A percentile compares a stretch with the other conserved stretches of the same genome.
Conservation (phyloP, 2,888 invertebrate species). For the Deilephila porcellus region DNA sequence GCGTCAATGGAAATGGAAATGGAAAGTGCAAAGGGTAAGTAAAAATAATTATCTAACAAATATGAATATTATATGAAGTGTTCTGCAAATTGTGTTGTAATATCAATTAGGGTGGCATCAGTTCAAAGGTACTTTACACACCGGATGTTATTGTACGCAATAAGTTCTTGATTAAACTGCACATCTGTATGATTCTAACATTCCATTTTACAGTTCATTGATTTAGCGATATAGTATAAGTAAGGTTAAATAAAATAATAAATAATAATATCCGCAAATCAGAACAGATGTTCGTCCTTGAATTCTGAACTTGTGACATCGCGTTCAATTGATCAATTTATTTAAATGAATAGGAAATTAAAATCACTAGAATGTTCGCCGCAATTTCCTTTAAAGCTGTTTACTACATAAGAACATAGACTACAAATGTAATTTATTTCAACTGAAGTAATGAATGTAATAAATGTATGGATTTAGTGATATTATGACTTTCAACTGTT, state of each 20-base stretch:
- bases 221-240: not conserved
- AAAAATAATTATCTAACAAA: not conserved
- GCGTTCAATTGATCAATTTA: conserved; percentile 37
- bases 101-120: not conserved
- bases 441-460: too few species aligned
- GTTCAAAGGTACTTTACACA: not conserved
- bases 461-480: too few species aligned
- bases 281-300: conserved; percentile 44
- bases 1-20: conserved; percentile 56
- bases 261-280: conserved; percentile 18
- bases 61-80: conserved; percentile 9
- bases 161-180: too few species aligned
- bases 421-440: too few species aligned
- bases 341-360: conserved; percentile 21
- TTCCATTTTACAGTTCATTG: conserved; percentile 1
- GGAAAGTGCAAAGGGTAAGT: conserved; percentile 28
- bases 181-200: too few species aligned
- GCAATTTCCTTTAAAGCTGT: too few species aligned
- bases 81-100: conserved; percentile 14
- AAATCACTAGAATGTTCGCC: conserved; percentile 10
- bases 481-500: too few species aligned
- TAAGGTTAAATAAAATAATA: conserved; percentile 4
- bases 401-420: too few species aligned
- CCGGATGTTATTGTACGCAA: too few species aligned
- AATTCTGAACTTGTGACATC: conserved; percentile 35